Percentiles rank a stretch among this genome's conserved stretches.
phyloP scores from a whole-genome alignment of 2,888 invertebrate species.

The Elysia crispata region DNA sequence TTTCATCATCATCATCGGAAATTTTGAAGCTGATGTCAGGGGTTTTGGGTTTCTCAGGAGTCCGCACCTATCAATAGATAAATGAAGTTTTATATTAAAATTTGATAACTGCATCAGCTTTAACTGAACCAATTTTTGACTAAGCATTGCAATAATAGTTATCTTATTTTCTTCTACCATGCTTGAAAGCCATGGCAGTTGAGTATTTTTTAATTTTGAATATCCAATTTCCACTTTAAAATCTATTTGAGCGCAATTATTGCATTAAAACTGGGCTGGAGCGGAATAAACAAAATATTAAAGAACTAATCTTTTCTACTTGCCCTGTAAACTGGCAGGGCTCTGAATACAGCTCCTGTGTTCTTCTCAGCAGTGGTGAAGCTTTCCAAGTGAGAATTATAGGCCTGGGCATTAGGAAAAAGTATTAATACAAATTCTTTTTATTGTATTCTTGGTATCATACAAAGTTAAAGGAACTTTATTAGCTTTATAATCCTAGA shows the following conservation, averaged over 20 bases:
- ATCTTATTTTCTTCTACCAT: too few species aligned
- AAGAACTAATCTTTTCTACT: constrained; percentile 34
- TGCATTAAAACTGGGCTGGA: too few species aligned
- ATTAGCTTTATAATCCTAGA: background rate
- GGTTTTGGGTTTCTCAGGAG: constrained; percentile 61
- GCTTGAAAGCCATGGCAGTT: too few species aligned
- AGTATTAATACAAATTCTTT: too few species aligned
- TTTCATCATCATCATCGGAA: constrained; percentile 52
- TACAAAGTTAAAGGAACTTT: background rate
- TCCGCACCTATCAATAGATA: constrained; percentile 56
- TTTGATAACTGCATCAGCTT: too few species aligned
- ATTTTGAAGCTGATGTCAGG: constrained; percentile 59
- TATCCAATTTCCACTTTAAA: too few species aligned
- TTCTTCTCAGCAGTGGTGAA: constrained; percentile 71
- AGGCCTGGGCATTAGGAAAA: constrained; percentile 61
- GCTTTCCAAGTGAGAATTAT: constrained; percentile 72
- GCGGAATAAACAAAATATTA: too few species aligned
- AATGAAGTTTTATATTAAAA: background rate
- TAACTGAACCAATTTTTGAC: too few species aligned
- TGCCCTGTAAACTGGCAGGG: constrained; percentile 75
- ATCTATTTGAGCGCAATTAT: too few species aligned
- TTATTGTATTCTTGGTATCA: background rate
- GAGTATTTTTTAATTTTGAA: too few species aligned
- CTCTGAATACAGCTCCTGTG: constrained; percentile 74
- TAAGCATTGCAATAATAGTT: too few species aligned